Evolutionary conservation across 2,113 vertebrate species (phyloP).

Genomic region (Antennarius striatus): DNA sequence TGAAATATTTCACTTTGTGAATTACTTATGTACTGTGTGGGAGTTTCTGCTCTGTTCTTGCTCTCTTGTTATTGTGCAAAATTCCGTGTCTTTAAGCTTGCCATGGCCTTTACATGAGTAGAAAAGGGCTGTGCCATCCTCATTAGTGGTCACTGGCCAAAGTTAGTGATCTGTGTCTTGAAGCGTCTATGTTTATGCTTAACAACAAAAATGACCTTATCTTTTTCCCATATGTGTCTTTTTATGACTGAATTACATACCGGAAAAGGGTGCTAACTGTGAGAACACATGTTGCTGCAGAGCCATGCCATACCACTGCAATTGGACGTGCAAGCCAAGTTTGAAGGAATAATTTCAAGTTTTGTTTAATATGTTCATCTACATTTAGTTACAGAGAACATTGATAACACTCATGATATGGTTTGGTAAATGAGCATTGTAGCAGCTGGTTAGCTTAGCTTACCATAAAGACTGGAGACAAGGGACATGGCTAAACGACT

Average conservation of each 20-base stretch:
- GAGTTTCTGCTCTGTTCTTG: conserved; percentile 49
- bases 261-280: conserved; percentile 16
- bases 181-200: conserved; percentile 52
- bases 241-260: conserved; percentile 47
- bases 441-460: not conserved
- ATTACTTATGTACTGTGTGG: conserved; percentile 72
- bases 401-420: not conserved
- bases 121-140: conserved; percentile 58
- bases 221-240: conserved; percentile 34
- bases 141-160: conserved; percentile 62
- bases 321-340: not conserved
- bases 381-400: not conserved
- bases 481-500: too few relatives aligned
- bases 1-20: conserved; percentile 73
- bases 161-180: conserved; percentile 49
- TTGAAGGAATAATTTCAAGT: conserved; percentile 6
- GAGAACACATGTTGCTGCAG: conserved; percentile 21
- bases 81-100: conserved; percentile 61
- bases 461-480: not conserved
- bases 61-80: conserved; percentile 64
- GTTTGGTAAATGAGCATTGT: not conserved
- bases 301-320: too few relatives aligned
- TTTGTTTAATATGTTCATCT: not conserved
- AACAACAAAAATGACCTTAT: conserved; percentile 65
- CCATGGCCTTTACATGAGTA: conserved; percentile 59